phyloP scores from a whole-genome alignment of 2,797 vertebrate genomes.

The Nothura maculosa region DNA sequence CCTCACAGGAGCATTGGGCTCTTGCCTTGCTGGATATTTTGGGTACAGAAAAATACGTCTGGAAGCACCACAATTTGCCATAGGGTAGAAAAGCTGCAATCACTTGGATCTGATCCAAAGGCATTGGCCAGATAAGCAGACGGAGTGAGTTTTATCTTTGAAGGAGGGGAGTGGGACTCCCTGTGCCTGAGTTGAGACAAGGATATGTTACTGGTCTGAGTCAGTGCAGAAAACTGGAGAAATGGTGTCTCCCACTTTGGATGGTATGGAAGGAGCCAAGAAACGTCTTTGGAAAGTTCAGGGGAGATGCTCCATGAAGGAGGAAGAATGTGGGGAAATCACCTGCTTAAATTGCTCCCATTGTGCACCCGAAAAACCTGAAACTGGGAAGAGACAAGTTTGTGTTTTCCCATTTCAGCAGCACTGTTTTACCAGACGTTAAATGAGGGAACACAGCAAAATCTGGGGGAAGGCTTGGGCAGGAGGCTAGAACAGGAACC shows the following conservation, averaged over 20 bases:
- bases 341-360: accelerated
- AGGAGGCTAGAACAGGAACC: neutral
- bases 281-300: neutral
- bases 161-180: neutral
- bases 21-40: neutral
- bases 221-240: neutral
- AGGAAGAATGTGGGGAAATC: neutral
- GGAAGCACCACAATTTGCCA: neutral
- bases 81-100: neutral
- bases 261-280: accelerated
- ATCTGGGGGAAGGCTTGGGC: neutral
- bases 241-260: neutral
- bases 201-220: neutral
- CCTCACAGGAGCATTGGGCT: accelerated
- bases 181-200: neutral
- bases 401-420: neutral
- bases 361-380: neutral
- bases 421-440: neutral
- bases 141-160: neutral
- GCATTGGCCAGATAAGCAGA: neutral
- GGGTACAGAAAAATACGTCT: neutral
- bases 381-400: neutral
- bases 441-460: neutral
- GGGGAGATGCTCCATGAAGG: neutral
- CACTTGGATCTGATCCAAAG: neutral